Evolutionary conservation across 2,113 vertebrate species (phyloP), one percentile per base, ranked within the genome.

Genomic region (Rissa tridactyla): DNA sequence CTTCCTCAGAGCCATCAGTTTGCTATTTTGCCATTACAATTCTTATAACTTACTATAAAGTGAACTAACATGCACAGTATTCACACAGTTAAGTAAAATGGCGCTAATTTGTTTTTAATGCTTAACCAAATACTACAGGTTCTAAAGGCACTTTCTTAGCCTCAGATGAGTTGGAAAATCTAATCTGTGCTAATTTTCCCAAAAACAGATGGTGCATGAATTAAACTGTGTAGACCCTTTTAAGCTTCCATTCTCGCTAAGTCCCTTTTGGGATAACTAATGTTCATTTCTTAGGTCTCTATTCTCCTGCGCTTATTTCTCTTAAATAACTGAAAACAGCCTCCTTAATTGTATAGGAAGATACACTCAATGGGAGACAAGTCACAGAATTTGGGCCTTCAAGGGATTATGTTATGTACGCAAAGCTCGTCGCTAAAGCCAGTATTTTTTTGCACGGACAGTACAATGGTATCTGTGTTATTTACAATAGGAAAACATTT

Each of bases 181-280:
- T 96, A 90, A 96, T 95, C 90, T 95, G 85, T 85, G 82, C 77
- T 95, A 90, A 97, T 97, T 95, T 96, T 87, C 92, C 80, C 91
- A 4, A 54, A 95, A 96, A 22, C 91, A 97, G 97, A 97, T 96
- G 92, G 91, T 66, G 49, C 78, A 88, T 76, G 96, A 96, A 96
- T 95, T 96, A 96, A 92, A 93, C 64, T 62, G 68, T 47, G 49
- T 54, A 93, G 92, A 92, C 71, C 68, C 79, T 95, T 94, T 95
- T 86, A 89, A 94, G 89, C 92, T 91, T 90, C 73, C 82, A 80
- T 91, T 96, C 91, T 91, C 66, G 55, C 82, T 79, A 81, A 89
- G 57, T 92, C 86, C 84, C 90, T 96, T 97, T 87, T 79, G 90
- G 95, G 90, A 96, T 94, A 96, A 93, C 44, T 95, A 79, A 83